Conservation (phyloP, 2,888 invertebrate genomes). For the Chaitophorus viminalis region DNA sequence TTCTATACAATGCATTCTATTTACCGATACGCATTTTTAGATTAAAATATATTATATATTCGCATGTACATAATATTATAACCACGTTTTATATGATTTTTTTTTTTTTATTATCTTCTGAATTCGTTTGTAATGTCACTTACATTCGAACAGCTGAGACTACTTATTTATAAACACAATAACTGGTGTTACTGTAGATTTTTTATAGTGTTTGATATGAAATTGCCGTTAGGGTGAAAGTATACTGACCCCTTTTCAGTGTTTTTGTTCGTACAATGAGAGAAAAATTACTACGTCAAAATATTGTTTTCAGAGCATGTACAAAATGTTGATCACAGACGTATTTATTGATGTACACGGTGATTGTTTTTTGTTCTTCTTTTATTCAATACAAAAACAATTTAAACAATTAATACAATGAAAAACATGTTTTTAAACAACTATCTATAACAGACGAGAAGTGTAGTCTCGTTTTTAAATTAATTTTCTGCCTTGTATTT, state of each 20-base stretch:
- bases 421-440: not conserved
- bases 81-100: not conserved
- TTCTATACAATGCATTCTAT: too few species aligned
- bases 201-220: conserved; percentile 11
- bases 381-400: not conserved
- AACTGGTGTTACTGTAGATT: conserved; percentile 15
- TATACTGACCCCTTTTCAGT: conserved; percentile 38
- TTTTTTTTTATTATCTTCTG: not conserved
- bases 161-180: conserved; percentile 25
- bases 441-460: not conserved
- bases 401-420: not conserved
- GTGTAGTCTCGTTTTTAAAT: too few species aligned
- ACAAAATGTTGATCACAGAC: conserved; percentile 23
- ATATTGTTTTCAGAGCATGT: conserved; percentile 2
- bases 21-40: too few species aligned
- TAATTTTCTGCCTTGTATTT: too few species aligned
- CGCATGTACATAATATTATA: not conserved
- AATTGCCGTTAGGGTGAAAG: conserved; percentile 39
- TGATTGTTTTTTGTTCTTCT: not conserved
- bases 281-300: conserved; percentile 54
- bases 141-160: conserved; percentile 25
- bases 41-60: too few species aligned
- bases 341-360: not conserved
- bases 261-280: conserved; percentile 33
- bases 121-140: conserved; percentile 3